phyloP scores from a whole-genome alignment of 2,113 vertebrate species.

The Hippocampus abdominalis region DNA sequence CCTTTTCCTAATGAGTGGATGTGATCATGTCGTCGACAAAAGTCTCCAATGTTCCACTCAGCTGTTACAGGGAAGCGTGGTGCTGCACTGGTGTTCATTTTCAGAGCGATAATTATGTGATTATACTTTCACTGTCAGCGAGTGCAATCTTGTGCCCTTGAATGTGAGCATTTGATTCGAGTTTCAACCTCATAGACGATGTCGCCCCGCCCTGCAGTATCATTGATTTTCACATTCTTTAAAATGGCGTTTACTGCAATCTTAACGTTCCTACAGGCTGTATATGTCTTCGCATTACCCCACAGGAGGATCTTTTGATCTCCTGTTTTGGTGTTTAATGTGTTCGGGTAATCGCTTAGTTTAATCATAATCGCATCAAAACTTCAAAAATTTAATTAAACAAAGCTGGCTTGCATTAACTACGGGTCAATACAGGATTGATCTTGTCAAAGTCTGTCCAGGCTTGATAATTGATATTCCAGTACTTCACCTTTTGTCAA shows the following conservation, averaged over 20 bases:
- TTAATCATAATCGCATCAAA: not conserved
- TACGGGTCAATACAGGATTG: not conserved
- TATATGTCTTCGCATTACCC: not conserved
- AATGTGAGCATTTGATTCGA: not conserved
- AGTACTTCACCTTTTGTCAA: no score
- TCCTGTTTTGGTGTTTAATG: not conserved
- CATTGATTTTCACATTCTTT: not conserved
- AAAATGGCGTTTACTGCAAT: not conserved
- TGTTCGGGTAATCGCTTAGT: not conserved
- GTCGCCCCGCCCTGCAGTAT: no score
- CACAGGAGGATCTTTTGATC: not conserved
- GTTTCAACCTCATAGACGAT: not conserved
- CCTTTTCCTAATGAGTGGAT: slow-evolving; percentile 64
- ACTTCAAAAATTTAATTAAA: slow-evolving; percentile 1
- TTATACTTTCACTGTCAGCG: not conserved
- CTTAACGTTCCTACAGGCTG: not conserved
- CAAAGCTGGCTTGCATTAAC: not conserved
- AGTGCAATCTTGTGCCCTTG: not conserved
- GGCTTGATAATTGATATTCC: no score
- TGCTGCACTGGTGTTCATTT: not conserved
- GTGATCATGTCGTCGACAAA: slow-evolving; percentile 64
- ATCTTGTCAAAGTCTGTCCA: not conserved
- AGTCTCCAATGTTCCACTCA: slow-evolving; percentile 34
- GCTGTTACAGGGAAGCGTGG: slow-evolving; percentile 19
- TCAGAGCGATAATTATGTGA: not conserved